A percentile compares a stretch with the other conserved stretches of the same genome.
Evolutionary conservation across 2,888 invertebrate species (phyloP).

Genomic region (Nycteola revayana): DNA sequence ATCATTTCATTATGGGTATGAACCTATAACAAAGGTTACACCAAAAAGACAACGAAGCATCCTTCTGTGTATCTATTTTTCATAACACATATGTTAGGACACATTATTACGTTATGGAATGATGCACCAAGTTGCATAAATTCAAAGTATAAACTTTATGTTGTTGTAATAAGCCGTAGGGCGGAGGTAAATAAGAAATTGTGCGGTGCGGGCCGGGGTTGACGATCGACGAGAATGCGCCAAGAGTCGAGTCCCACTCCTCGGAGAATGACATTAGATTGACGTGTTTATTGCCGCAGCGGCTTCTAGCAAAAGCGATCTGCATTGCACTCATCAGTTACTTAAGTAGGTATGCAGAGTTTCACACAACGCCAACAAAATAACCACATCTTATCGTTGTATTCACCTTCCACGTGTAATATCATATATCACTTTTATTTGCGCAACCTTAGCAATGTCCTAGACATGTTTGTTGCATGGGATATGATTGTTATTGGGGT

Average conservation of each 20-base stretch:
- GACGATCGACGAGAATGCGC: conserved; percentile 74
- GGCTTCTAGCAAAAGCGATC: conserved; percentile 30
- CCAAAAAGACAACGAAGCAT: conserved; percentile 27
- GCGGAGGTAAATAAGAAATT: conserved; percentile 22
- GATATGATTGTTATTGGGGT: too few relatives aligned
- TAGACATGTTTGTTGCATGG: too few relatives aligned
- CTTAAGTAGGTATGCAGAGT: too few relatives aligned
- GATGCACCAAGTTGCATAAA: conserved; percentile 24
- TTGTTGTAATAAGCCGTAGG: conserved; percentile 40
- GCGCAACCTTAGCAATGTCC: too few relatives aligned
- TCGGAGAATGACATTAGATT: conserved; percentile 57
- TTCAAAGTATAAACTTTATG: conserved; percentile 46
- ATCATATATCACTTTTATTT: too few relatives aligned
- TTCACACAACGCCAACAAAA: too few relatives aligned
- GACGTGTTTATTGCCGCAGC: conserved; percentile 56
- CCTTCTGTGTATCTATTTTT: conserved; percentile 28
- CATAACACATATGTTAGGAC: conserved; percentile 25
- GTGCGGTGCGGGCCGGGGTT: conserved; percentile 58
- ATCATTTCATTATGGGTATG: too few relatives aligned
- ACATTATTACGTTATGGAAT: conserved; percentile 16
- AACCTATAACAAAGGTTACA: too few relatives aligned
- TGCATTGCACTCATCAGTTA: conserved; percentile 24
- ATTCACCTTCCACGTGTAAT: too few relatives aligned
- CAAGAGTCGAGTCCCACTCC: conserved; percentile 53
- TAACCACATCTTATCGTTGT: too few relatives aligned